Evolutionary conservation across 2,113 vertebrate genomes (phyloP).

Genomic region (Bungarus multicinctus): DNA sequence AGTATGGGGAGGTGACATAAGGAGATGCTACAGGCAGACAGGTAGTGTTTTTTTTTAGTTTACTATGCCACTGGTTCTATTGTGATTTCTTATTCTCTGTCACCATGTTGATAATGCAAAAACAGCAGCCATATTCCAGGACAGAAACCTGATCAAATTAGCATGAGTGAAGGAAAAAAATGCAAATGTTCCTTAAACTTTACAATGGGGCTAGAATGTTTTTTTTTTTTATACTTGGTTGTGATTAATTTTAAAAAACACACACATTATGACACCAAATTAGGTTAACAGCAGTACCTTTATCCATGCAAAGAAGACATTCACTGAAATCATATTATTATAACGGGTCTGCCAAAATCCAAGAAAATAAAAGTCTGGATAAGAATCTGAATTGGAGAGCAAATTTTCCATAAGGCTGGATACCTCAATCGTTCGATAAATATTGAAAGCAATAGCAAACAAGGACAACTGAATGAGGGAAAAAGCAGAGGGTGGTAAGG

Average conservation of each 20-base stretch:
- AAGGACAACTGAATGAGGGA: constrained; percentile 55
- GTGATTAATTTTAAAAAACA: neutral
- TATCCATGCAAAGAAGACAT: constrained; percentile 68
- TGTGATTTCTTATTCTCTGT: neutral
- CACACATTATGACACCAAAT: neutral
- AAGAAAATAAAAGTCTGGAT: constrained; percentile 68
- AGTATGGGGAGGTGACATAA: neutral
- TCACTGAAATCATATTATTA: constrained; percentile 64
- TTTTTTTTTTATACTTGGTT: neutral
- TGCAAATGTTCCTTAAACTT: constrained; percentile 1
- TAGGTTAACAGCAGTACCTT: constrained; percentile 51
- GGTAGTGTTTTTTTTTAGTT: neutral
- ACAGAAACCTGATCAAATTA: neutral
- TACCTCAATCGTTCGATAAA: constrained; percentile 44
- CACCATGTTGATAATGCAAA: neutral
- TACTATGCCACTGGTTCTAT: neutral
- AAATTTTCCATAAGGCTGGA: constrained; percentile 57
- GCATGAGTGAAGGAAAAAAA: neutral
- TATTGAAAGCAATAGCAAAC: constrained; percentile 59
- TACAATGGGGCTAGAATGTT: constrained; percentile 7
- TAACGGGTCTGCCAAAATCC: constrained; percentile 61
- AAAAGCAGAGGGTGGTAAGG: constrained; percentile 18
- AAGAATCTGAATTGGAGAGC: constrained; percentile 48
- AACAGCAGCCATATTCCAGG: neutral
- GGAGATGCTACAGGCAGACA: neutral